Evolutionary conservation across 1,140 invertebrate species (phyloP), one percentile per base, ranked within the genome.

Genomic region (Dicyema japonicum): DNA sequence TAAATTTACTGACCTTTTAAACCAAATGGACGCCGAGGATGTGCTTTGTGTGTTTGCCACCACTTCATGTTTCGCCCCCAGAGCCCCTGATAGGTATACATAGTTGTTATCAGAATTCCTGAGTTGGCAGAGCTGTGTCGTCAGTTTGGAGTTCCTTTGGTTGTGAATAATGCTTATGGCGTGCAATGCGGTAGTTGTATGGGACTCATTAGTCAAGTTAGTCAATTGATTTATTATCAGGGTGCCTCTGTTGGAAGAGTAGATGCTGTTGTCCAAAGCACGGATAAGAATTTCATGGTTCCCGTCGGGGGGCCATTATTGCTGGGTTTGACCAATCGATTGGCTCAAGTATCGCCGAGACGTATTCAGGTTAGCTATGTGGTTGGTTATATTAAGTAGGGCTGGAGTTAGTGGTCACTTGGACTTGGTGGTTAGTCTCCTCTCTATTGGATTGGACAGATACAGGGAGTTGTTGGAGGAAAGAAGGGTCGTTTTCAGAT

Each of bases 151-250:
- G 16, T 30, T 5, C 29, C 29, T 25, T 70, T 75, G 50, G 34
- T 76, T 23, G 58, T 76, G 1, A 78, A 78, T 42, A 78, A 78
- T 56, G 72, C 72, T 1, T 78, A 78, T 47, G 72, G 72, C 31
- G 44, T 76, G 28, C 71, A 75, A 47, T 65, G 62, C 35, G 59
- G 59, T 9, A 59, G 62, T 35, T 64, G 67, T 37, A 61, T 62
- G 46, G 59, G 65, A 40, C 48, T 64, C n/a, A 61, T 72, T 37
- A 61, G 71, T 46, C 59, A 64, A 43, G 66, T 65, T 14, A 51
- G 11, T 4, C 15, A 24, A 24, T 13, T 24, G 15, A 24, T 13
- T 4, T 24, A 15, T 5, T 24, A 15, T 24, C n/a, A n/a, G 12
- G 12, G 5, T 24, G 23, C 15, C 6, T 24, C 6, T 24, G 12